Base-by-base conservation (phyloP, 2,888 invertebrate genomes). In the Elegia similella region DNA sequence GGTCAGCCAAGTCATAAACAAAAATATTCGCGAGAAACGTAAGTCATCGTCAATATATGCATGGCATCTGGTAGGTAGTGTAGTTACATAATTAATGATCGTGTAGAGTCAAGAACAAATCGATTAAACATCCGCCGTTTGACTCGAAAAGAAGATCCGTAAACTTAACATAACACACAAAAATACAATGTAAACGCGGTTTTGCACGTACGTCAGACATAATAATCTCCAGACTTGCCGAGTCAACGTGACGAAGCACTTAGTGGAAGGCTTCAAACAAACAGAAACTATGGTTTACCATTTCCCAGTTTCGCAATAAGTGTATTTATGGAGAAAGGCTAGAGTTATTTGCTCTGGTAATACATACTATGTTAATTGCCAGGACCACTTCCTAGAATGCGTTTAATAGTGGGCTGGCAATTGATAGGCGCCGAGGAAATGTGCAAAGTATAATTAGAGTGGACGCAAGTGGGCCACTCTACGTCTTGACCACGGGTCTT, bases 191-290 rank as follows among this genome's bases (percentile, higher is more conserved):
- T n/a, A 38, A 38, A 38, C 5, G 38, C n/a, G 10, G 1, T 3
- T 1, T 38, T 38, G n/a, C n/a, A 38, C 12, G 8, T 38, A 34
- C 34, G 10, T 12, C 12, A 12, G 38, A 38, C 38, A 12, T 38
- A n/a, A 38, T 38, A 38, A n/a, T n/a, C n/a, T n/a, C n/a, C 12
- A n/a, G 13, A 48, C 48, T 48, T 30, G 30, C 32, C 15, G 16
- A 48, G 48, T 30, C 32, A 48, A 48, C 48, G 15, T 32, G 32
- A 32, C 15, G 7, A 48, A 48, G 15, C 48, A 48, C 48, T 48
- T 29, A 48, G 12, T 38, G 5, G 38, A 38, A n/a, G 38, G 38
- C 38, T 38, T 6, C 10, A n/a, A 12, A 38, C 38, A 38, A 38
- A 38, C 38, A 38, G 38, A 38, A 34, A 38, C 12, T 38, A 12